These are phyloP conservation scores for Drosophila varians DNA, from an alignment of 1,140 invertebrate genomes.

Conservation along the genomic window DNA sequence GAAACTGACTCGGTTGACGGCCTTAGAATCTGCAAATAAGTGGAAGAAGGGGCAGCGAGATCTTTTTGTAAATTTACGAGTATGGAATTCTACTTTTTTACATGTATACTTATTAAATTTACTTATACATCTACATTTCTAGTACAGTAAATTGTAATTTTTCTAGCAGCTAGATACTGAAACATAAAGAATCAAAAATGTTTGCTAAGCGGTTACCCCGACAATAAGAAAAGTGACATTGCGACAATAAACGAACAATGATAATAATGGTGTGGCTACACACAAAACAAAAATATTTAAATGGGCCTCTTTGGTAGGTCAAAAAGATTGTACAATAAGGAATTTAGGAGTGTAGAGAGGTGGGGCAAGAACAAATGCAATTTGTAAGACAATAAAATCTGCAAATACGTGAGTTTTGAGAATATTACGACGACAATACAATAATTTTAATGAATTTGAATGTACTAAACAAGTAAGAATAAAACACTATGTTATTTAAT, in stretches of 20 bases:
- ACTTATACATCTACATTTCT: conserved; percentile 69
- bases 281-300: conserved; percentile 3
- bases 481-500: conserved; percentile 69
- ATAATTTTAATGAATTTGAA: conserved; percentile 73
- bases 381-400: conserved; percentile 71
- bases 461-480: conserved; percentile 56
- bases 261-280: conserved; percentile 16
- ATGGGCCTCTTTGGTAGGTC: conserved; percentile 34
- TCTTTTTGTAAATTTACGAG: conserved; percentile 65
- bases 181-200: conserved; percentile 4
- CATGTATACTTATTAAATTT: conserved; percentile 62
- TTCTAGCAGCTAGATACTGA: conserved; percentile 55
- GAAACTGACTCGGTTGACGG: conserved; percentile 10
- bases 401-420: conserved; percentile 52
- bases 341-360: conserved; percentile 31
- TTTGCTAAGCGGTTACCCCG: conserved; percentile 52
- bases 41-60: conserved; percentile 5
- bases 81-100: conserved; percentile 76
- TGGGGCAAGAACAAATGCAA: conserved; percentile 16
- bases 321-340: conserved; percentile 60
- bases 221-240: conserved; percentile 67
- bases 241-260: conserved; percentile 64
- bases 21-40: conserved; percentile 16
- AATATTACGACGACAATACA: conserved; percentile 50
- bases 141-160: conserved; percentile 66